These are phyloP conservation scores for Porites rus DNA, from an alignment of 92 coral and sea anemone genomes.

Conservation along the genomic window DNA sequence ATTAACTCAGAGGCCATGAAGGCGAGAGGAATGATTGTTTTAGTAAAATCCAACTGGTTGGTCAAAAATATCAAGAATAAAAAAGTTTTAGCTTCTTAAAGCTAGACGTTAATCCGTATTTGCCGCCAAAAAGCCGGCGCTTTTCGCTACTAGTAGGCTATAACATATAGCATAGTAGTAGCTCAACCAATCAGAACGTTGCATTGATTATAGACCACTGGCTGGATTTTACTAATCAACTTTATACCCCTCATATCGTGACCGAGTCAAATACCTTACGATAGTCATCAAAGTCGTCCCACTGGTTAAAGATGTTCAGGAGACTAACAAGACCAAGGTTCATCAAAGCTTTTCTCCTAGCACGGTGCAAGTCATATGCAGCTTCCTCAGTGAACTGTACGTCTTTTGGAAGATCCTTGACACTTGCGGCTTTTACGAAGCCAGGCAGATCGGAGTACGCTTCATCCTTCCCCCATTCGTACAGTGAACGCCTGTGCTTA, in stretches of 20 bases:
- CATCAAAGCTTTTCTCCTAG: conserved; percentile 56
- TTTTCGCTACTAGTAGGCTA: too few species aligned
- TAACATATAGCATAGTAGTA: too few species aligned
- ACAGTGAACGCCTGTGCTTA: conserved; percentile 11
- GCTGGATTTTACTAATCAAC: not conserved
- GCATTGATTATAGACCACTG: too few species aligned
- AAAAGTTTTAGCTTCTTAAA: too few species aligned
- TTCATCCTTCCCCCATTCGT: conserved; percentile 38
- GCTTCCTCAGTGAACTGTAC: conserved; percentile 75
- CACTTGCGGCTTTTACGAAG: conserved; percentile 55
- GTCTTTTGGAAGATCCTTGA: conserved; percentile 58
- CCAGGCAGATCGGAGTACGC: conserved; percentile 35
- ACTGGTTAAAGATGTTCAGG: conserved; percentile 57
- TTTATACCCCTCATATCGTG: too few species aligned
- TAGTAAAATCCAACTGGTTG: too few species aligned
- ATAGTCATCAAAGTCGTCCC: conserved; percentile 81
- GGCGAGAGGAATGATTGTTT: too few species aligned
- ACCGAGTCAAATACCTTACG: conserved; percentile 20
- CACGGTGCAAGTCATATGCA: conserved; percentile 50
- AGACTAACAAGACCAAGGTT: conserved; percentile 65
- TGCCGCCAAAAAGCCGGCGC: too few species aligned
- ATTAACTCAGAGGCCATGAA: too few species aligned
- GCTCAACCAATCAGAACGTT: too few species aligned
- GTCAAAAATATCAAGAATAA: too few species aligned
- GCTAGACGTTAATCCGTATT: too few species aligned